These are phyloP conservation scores for Aphelocoma californica DNA, from an alignment of 2,797 vertebrate genomes.

Conservation along the genomic window DNA sequence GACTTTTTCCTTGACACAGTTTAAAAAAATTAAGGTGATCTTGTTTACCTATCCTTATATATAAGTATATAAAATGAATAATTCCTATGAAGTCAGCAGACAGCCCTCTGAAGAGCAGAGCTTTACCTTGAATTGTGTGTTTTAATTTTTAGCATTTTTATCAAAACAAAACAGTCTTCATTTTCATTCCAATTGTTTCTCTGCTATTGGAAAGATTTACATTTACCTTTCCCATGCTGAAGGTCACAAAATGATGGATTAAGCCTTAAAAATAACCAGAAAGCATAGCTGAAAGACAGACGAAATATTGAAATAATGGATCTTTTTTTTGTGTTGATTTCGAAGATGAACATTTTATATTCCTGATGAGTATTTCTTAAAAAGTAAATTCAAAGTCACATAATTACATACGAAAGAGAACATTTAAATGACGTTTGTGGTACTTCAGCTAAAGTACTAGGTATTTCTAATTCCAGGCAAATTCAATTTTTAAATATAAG, in stretches of 20 bases:
- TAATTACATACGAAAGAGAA: neutral
- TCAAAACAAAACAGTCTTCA: conserved; percentile 19
- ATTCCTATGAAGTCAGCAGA: neutral
- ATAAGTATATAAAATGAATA: neutral
- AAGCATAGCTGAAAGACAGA: conserved; percentile 30
- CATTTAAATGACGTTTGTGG: neutral
- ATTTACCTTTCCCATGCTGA: conserved; percentile 62
- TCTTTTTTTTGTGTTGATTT: neutral
- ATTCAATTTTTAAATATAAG: neutral
- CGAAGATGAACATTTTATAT: conserved; percentile 7
- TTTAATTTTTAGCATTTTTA: neutral
- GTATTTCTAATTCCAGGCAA: neutral
- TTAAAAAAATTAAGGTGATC: neutral
- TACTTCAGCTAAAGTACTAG: neutral
- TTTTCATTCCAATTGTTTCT: conserved; percentile 60
- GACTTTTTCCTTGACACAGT: neutral
- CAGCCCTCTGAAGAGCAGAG: neutral
- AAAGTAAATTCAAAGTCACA: conserved; percentile 38
- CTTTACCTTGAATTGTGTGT: neutral
- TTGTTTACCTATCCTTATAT: neutral
- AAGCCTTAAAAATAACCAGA: conserved; percentile 49
- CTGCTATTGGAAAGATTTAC: conserved; percentile 59
- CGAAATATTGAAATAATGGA: conserved; percentile 14
- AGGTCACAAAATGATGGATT: conserved; percentile 64
- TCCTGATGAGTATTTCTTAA: conserved; percentile 6